A percentile compares a stretch with the other conserved stretches of the same genome.
Evolutionary conservation across 2,888 invertebrate genomes (phyloP).

Genomic region (Acanthopleura granulata): DNA sequence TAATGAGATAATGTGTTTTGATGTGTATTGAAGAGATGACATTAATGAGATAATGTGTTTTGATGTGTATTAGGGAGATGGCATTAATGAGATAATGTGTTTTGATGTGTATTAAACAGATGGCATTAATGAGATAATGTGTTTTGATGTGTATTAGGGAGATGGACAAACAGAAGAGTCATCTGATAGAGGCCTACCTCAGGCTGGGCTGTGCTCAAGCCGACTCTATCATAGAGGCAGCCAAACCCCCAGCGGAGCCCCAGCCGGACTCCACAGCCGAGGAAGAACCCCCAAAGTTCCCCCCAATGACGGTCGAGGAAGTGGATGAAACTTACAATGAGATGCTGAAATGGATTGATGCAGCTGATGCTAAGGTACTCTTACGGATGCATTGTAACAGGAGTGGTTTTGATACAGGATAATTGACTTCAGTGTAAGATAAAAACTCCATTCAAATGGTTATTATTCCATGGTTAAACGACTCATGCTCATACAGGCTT

Average conservation of each 20-base stretch:
- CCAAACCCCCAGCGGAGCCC: neutral
- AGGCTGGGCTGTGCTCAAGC: conserved; percentile 62
- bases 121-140: conserved; percentile 73
- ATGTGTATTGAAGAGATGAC: too few species aligned
- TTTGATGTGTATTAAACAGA: conserved; percentile 74
- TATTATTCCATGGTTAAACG: too few species aligned
- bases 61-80: too few species aligned
- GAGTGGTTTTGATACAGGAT: too few species aligned
- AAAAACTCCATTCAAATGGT: too few species aligned
- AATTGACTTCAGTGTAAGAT: too few species aligned
- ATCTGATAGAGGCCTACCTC: conserved; percentile 84
- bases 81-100: too few species aligned
- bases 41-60: too few species aligned
- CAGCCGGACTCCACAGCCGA: conserved; percentile 22
- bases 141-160: conserved; percentile 72
- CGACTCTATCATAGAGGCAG: conserved; percentile 40
- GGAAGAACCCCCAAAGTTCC: conserved; percentile 66
- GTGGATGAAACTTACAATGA: conserved; percentile 78
- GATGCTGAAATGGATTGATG: conserved; percentile 85
- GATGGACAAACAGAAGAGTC: conserved; percentile 87
- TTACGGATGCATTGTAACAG: too few species aligned
- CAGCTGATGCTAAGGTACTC: conserved; percentile 81
- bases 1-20: too few species aligned
- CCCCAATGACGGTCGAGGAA: conserved; percentile 71
- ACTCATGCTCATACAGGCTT: too few species aligned